phyloP scores from a whole-genome alignment of 2,888 invertebrate species.

The Eudemis profundana region DNA sequence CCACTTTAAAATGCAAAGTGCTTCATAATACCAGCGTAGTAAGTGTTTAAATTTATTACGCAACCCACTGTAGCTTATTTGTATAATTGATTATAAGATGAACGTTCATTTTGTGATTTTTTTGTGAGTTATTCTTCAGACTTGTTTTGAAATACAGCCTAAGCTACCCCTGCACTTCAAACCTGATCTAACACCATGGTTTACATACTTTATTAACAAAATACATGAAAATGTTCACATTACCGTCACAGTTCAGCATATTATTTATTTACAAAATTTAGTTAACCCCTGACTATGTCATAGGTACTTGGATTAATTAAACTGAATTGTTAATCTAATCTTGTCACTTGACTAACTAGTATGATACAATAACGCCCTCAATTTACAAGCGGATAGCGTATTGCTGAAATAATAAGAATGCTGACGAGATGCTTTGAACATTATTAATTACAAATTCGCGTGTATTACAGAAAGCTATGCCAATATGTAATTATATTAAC shows the following conservation, averaged over 20 bases:
- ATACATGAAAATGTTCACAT: conserved; percentile 11
- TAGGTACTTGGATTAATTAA: conserved; percentile 41
- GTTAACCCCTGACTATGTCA: conserved; percentile 38
- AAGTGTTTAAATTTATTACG: conserved; percentile 41
- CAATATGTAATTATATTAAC: too few species aligned
- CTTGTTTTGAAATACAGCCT: not conserved
- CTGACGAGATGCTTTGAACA: not conserved
- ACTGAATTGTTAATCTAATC: conserved; percentile 44
- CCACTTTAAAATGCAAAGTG: conserved; percentile 45
- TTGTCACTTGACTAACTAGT: conserved; percentile 40
- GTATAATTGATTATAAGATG: conserved; percentile 29
- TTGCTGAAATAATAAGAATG: not conserved
- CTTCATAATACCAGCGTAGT: conserved; percentile 32
- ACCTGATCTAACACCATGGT: not conserved
- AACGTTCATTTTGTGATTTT: conserved; percentile 13
- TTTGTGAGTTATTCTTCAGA: not conserved
- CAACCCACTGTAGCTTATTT: conserved; percentile 20
- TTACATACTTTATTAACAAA: not conserved
- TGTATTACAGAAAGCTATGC: too few species aligned
- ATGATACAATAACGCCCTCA: conserved; percentile 34
- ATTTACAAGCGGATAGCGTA: conserved; percentile 34
- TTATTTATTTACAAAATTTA: conserved; percentile 38
- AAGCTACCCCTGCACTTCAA: not conserved
- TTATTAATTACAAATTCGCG: too few species aligned
- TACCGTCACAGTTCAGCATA: conserved; percentile 2